Evolutionary conservation across 1,140 invertebrate species (phyloP), one percentile per base, ranked within the genome.

Genomic region (Dysdera silvatica): DNA sequence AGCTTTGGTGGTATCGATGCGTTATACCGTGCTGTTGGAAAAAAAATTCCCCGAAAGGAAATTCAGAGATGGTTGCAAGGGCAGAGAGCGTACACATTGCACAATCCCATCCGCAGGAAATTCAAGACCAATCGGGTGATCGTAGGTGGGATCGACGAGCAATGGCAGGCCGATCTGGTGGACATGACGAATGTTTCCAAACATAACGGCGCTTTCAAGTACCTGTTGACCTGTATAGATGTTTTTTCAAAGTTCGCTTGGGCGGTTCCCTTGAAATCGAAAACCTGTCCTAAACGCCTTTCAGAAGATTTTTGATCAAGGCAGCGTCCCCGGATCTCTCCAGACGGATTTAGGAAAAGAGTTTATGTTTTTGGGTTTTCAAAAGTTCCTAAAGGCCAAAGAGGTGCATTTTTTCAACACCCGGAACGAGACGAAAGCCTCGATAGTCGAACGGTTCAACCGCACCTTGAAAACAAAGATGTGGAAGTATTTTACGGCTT

Each of bases 171-270:
- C 14, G 75, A 78, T 69, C 65, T 77, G 18, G 67, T 66, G 3
- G 72, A 73, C 64, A 61, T 77, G 54, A 12, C 69, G 35, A 61
- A 49, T 20, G 33, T 76, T 69, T 56, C 65, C 20, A 65, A 65
- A 64, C 20, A 68, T 40, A 80, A 80, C 71, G 70, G 70, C 47
- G 72, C 72, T 31, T 75, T 69, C 69, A 74, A 73, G 61, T 80
- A 76, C 66, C 69, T 80, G 35, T 64, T 81, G 53, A 74, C 71
- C 29, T 70, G 77, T 8, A 80, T 80, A 57, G 75, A 80, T 70
- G 66, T 69, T 29, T 78, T 78, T 70, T 73, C 70, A 45, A 80
- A 79, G 71, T 76, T 70, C 68, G 74, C 75, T 26, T 80, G 73
- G 73, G 72, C 71, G n/a, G 32, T 73, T 24, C 72, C 76, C 12